phyloP scores from a whole-genome alignment of 2,888 invertebrate species.

The Diarsia brunnea region DNA sequence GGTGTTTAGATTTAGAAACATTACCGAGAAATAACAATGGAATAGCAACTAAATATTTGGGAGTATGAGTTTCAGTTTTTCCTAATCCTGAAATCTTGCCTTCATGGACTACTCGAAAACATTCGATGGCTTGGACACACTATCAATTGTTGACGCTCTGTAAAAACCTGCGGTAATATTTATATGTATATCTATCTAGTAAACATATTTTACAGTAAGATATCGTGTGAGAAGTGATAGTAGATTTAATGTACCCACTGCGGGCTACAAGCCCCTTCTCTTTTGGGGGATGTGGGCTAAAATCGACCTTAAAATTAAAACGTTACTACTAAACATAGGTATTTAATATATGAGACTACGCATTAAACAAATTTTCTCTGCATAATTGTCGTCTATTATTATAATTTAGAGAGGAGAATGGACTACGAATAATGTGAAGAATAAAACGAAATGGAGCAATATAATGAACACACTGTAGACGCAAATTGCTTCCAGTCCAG shows the following conservation, averaged over 20 bases:
- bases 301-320: neutral
- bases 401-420: conserved; percentile 1
- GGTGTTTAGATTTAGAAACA: neutral
- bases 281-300: neutral
- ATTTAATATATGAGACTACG: too few species aligned
- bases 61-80: neutral
- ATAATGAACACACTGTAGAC: conserved; percentile 23
- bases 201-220: too few species aligned
- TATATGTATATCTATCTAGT: too few species aligned
- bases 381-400: conserved; percentile 7
- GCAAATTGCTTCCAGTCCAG: conserved; percentile 32
- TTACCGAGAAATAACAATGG: neutral
- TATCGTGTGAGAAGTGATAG: neutral
- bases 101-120: neutral
- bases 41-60: neutral
- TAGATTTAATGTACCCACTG: neutral
- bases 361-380: neutral
- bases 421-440: conserved; percentile 5
- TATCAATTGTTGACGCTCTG: neutral
- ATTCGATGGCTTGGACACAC: neutral
- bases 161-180: neutral
- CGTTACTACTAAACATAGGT: neutral
- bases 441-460: conserved; percentile 32
- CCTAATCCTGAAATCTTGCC: neutral
- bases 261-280: neutral